phyloP scores from a whole-genome alignment of 2,888 invertebrate species.

The Eilema caniola region DNA sequence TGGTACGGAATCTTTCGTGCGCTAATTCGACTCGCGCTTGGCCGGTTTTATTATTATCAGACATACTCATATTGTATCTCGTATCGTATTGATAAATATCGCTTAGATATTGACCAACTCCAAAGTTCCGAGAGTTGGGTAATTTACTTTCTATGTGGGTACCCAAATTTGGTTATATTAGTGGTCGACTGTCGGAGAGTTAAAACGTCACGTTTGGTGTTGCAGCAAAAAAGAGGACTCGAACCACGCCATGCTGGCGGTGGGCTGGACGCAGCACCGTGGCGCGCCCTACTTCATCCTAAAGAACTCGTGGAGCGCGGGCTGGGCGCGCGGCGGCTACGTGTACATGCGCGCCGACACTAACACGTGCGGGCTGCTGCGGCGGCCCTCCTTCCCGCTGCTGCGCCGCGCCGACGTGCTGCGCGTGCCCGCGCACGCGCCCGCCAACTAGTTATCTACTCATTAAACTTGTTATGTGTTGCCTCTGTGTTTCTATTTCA shows the following conservation, averaged over 20 bases:
- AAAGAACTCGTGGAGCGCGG: constrained; percentile 76
- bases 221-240: constrained; percentile 57
- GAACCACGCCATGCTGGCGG: constrained; percentile 76
- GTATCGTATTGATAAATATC: too few species aligned
- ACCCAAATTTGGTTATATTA: too few species aligned
- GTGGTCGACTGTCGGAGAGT: too few species aligned
- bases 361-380: constrained; percentile 76
- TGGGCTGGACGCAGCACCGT: constrained; percentile 71
- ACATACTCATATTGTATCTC: too few species aligned
- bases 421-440: constrained; percentile 43
- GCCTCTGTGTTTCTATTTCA: neutral
- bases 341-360: constrained; percentile 65
- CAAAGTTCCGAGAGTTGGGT: too few species aligned
- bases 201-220: neutral
- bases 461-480: neutral
- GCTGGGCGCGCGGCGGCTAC: constrained; percentile 75
- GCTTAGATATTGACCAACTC: too few species aligned
- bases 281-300: constrained; percentile 71
- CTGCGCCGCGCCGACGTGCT: constrained; percentile 58
- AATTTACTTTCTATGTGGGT: too few species aligned
- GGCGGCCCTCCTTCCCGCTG: constrained; percentile 68
- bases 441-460: neutral
- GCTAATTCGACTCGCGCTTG: too few species aligned
- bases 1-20: too few species aligned
- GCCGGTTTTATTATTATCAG: too few species aligned